Percentiles rank a stretch among this genome's conserved stretches.
phyloP scores from a whole-genome alignment of 2,113 vertebrate genomes.

The Neoarius graeffei region DNA sequence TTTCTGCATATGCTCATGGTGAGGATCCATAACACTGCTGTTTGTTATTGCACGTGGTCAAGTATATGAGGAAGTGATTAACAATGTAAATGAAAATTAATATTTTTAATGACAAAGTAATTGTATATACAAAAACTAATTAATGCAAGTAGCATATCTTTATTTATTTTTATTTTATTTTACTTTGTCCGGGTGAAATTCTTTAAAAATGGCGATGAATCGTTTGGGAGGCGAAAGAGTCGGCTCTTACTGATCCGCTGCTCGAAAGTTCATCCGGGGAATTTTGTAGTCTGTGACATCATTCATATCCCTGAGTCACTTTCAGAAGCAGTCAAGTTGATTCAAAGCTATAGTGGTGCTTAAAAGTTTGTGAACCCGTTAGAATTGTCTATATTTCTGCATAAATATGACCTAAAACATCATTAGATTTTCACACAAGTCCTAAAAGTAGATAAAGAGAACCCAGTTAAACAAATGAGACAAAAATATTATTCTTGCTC shows the following conservation, averaged over 20 bases:
- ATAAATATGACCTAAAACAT: no score
- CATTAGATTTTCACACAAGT: no score
- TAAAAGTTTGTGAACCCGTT: no score
- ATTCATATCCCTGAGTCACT: neutral
- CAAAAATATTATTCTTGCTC: no score
- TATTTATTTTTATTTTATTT: neutral
- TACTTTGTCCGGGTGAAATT: neutral
- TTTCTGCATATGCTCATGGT: neutral
- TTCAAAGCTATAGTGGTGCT: no score
- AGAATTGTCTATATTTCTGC: no score
- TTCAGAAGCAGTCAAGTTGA: no score
- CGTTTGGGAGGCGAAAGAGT: neutral
- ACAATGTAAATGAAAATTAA: neutral
- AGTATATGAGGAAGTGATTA: neutral
- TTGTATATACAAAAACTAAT: neutral
- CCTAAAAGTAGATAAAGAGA: no score
- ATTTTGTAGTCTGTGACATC: constrained; percentile 33
- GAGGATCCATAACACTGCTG: neutral
- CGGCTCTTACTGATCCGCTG: neutral
- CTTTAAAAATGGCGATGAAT: neutral
- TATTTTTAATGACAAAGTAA: neutral
- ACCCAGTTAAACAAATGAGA: no score
- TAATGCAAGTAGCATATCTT: neutral
- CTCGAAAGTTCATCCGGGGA: constrained; percentile 28
- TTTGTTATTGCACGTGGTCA: neutral